Conservation (phyloP, 2,797 vertebrate species). For the Petrocephalus sullivani region DNA sequence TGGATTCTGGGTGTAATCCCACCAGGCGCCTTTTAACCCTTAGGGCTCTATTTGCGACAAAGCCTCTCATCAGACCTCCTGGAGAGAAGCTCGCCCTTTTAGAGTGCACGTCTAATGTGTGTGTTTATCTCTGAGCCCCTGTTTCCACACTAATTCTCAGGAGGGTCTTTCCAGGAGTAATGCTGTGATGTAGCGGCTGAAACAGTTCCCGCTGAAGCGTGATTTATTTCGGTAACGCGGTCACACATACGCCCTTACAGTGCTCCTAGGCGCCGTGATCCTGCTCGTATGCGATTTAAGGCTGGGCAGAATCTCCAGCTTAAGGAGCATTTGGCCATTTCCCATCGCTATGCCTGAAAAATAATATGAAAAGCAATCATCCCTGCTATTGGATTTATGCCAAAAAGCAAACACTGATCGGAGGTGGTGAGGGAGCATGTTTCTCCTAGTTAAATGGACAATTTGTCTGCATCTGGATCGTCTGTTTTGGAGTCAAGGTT, state of each 20-base stretch:
- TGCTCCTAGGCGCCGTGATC: neutral
- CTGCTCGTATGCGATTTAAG: neutral
- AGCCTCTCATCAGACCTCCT: neutral
- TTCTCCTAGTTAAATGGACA: neutral
- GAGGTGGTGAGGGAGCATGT: neutral
- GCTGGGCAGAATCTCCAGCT: neutral
- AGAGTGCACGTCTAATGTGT: neutral
- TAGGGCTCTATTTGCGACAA: neutral
- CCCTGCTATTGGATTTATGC: neutral
- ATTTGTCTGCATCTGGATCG: neutral
- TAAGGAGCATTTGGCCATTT: neutral
- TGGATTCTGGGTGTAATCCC: neutral
- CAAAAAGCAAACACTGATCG: neutral
- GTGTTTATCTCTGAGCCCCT: neutral
- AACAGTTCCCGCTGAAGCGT: neutral
- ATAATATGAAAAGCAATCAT: neutral
- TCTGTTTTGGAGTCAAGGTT: neutral
- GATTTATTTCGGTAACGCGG: neutral
- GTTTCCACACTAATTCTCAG: neutral
- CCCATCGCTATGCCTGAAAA: neutral
- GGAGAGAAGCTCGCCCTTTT: neutral
- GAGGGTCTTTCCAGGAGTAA: neutral
- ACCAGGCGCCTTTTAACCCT: neutral
- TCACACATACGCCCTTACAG: neutral
- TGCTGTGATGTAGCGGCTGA: neutral